phyloP scores from a whole-genome alignment of 2,113 vertebrate species.

The Aegypius monachus region DNA sequence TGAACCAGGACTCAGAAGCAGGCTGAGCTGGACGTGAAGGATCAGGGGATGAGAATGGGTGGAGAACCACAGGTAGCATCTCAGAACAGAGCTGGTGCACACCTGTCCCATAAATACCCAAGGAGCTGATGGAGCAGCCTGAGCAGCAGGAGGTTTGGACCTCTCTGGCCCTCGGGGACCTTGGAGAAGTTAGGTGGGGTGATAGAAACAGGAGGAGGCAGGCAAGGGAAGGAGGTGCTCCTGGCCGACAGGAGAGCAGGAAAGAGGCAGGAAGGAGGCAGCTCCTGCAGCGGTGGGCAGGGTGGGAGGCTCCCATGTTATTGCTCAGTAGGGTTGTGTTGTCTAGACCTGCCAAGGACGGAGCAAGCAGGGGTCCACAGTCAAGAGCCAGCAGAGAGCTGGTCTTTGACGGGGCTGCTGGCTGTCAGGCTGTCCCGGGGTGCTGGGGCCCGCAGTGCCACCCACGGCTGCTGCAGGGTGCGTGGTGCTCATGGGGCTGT shows the following conservation, averaged over 20 bases:
- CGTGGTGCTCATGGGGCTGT: not conserved
- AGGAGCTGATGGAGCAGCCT: not conserved
- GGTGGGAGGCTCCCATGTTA: not conserved
- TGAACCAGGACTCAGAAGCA: not conserved
- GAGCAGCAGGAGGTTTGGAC: not conserved
- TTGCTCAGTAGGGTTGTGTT: not conserved
- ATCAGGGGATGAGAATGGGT: not conserved
- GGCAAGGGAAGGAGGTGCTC: not conserved
- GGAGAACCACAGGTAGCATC: not conserved
- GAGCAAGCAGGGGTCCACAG: not conserved
- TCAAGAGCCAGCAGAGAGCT: not conserved
- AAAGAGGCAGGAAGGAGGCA: not conserved
- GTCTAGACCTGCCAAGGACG: not conserved
- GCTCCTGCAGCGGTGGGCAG: not conserved
- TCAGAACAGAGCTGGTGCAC: not conserved
- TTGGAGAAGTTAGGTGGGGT: not conserved
- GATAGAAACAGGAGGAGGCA: not conserved
- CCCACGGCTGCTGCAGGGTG: fast-evolving
- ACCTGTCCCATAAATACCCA: not conserved
- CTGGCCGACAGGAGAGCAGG: not conserved
- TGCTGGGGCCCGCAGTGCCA: not conserved
- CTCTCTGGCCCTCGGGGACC: not conserved
- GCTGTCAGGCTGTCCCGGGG: not conserved
- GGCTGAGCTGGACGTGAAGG: not conserved
- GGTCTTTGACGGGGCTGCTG: not conserved